phyloP scores from a whole-genome alignment of 1,140 invertebrate species.

The Monomorium pharaonis region DNA sequence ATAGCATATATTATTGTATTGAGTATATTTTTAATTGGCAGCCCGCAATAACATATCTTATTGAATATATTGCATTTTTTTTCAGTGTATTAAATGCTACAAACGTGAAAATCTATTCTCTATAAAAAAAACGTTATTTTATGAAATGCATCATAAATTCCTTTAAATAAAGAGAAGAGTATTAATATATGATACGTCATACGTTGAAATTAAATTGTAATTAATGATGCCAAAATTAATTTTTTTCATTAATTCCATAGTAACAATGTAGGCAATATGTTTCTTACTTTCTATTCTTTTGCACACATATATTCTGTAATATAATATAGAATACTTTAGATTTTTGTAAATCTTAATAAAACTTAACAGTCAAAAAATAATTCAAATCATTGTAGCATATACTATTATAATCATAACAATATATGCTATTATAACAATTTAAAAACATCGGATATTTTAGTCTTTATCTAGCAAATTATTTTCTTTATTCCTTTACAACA shows the following conservation, averaged over 20 bases:
- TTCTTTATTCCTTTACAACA: neutral
- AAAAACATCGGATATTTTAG: neutral
- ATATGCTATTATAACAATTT: too few relatives aligned
- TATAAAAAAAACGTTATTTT: neutral
- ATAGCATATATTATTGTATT: too few relatives aligned
- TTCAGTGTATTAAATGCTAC: neutral
- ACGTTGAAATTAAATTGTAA: neutral
- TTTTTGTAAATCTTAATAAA: constrained; percentile 11
- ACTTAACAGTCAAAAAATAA: constrained; percentile 5
- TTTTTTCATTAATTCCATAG: too few relatives aligned
- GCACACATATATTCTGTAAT: too few relatives aligned
- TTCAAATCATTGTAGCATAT: neutral
- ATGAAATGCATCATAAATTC: neutral
- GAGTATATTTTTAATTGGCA: too few relatives aligned
- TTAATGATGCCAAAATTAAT: too few relatives aligned
- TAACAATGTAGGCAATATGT: too few relatives aligned
- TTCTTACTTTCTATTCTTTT: too few relatives aligned
- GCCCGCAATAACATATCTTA: too few relatives aligned
- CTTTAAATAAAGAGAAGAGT: neutral
- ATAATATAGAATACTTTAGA: too few relatives aligned
- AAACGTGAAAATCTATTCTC: neutral
- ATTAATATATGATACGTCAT: neutral
- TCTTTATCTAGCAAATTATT: neutral
- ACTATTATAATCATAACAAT: too few relatives aligned
- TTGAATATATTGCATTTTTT: too few relatives aligned